Base-by-base conservation (phyloP, 2,888 invertebrate genomes). In the Tholera decimalis region DNA sequence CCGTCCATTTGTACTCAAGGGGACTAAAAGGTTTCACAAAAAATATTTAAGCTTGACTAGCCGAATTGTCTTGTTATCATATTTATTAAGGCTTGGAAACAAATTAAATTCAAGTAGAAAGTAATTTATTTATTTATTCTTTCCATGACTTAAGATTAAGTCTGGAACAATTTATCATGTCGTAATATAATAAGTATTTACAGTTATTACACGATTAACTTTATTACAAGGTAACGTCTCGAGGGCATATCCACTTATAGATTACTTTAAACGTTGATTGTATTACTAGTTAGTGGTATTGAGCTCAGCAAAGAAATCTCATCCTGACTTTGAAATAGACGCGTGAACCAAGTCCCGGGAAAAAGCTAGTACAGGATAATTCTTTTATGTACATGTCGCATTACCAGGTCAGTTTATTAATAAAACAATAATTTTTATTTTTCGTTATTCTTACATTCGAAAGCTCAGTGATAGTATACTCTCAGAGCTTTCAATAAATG, bases 101-200 rank as follows among this genome's bases (percentile, higher is more conserved):
- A 68, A 64, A 56, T 46, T 56, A 44, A 68, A 30, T 44, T 64
- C 44, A 64, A 64, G 56, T n/a, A n/a, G 22, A 54, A 22, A 18
- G 5, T 26, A 41, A 35, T 43, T 43, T 35, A 35, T 64, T 55
- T 30, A 35, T 28, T 35, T 54, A 44, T 53, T 35, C 15, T 24
- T 55, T 24, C 22, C 18, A 30, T 67, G 18, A 18, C 11, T 65
- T 24, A 35, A 18, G 3, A 46, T 61, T 44, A 35, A 2, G 15
- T 11, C 11, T 37, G 26, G 28, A 28, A 22, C 15, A 22, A 11
- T 63, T 24, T 39, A 20, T 49, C 37, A 9, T 43, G 6, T 18
- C 7, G 28, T 66, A 22, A 26, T 35, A 1, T 35, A 35, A 51
- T 51, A n/a, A 33, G 13, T 26, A 15, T 33, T 2, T 18, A 35